phyloP scores from a whole-genome alignment of 2,797 vertebrate genomes.

The Leptoclinus maculatus region DNA sequence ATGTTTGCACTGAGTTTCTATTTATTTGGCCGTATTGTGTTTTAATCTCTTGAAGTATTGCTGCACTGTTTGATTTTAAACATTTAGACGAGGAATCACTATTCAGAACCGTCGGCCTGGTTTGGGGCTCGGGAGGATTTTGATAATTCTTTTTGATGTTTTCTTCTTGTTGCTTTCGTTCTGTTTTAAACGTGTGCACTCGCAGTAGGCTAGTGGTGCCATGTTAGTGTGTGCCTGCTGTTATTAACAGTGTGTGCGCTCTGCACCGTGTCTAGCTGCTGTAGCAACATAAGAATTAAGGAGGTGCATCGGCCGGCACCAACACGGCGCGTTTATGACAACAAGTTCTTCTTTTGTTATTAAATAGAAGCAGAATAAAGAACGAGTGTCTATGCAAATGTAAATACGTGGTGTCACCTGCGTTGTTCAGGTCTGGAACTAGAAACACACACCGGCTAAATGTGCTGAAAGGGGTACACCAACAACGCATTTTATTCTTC shows the following conservation, averaged over 20 bases:
- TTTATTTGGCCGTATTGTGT: conserved; percentile 51
- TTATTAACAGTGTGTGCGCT: conserved; percentile 5
- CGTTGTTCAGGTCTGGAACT: neutral
- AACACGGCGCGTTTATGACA: neutral
- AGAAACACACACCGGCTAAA: neutral
- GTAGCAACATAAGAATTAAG: neutral
- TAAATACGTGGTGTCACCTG: neutral
- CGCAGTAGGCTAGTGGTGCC: neutral
- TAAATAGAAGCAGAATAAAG: conserved; percentile 4
- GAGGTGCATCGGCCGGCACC: neutral
- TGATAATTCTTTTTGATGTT: neutral
- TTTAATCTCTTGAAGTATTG: conserved; percentile 14
- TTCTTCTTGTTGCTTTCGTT: neutral
- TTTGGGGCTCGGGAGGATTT: neutral
- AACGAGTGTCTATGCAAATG: conserved; percentile 45
- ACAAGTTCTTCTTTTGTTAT: neutral
- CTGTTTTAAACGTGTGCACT: conserved; percentile 10
- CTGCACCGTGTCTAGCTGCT: neutral
- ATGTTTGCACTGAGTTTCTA: conserved; percentile 58
- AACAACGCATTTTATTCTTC: neutral
- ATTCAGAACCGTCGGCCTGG: neutral
- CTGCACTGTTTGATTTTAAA: conserved; percentile 34
- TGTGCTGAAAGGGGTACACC: neutral
- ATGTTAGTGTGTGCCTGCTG: conserved; percentile 34
- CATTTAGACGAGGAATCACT: neutral